Evolutionary conservation across 2,113 vertebrate species (phyloP).

Genomic region (Athene cunicularia): DNA sequence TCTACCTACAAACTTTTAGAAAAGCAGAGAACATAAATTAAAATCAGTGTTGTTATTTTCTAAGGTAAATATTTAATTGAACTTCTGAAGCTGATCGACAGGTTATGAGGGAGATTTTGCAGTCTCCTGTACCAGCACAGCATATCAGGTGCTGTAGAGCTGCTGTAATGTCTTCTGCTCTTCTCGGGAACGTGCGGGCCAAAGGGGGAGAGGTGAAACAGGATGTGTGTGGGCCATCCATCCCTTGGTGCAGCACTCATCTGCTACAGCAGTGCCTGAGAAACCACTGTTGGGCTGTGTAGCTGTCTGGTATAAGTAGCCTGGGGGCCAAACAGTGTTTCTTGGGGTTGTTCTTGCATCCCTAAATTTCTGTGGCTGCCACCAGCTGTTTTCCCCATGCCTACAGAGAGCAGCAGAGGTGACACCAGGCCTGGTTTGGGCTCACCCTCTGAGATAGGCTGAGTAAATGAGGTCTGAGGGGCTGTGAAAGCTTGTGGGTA

Average conservation of each 20-base stretch:
- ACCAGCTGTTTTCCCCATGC: neutral
- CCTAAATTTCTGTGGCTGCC: neutral
- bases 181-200: fast-evolving
- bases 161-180: neutral
- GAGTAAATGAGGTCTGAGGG: neutral
- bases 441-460: fast-evolving
- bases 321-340: neutral
- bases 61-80: neutral
- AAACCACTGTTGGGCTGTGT: fast-evolving
- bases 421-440: neutral
- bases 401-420: neutral
- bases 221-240: neutral
- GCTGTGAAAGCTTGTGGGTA: neutral
- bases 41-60: neutral
- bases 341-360: neutral
- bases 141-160: neutral
- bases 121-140: neutral
- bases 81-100: neutral
- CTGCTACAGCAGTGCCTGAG: neutral
- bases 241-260: neutral
- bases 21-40: neutral
- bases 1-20: neutral
- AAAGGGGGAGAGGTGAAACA: neutral
- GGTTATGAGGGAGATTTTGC: neutral
- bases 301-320: neutral